Evolutionary conservation across 2,797 vertebrate species (phyloP), one percentile per base, ranked within the genome.

Genomic region (Bucorvus abyssinicus): DNA sequence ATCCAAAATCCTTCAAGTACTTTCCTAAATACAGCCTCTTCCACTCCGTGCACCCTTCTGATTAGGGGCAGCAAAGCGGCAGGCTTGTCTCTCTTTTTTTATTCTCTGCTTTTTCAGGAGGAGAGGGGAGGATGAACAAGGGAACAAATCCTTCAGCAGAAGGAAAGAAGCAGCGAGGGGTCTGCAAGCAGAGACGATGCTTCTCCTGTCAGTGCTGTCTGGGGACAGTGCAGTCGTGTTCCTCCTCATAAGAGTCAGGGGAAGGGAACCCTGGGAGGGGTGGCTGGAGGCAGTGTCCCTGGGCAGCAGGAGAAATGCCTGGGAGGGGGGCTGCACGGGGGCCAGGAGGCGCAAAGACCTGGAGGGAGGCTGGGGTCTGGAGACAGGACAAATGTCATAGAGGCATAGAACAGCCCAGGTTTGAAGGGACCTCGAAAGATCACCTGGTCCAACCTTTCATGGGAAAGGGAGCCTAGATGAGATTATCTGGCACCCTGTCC

Each of bases 321-420:
- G 0, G 5, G 44, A 27, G 14, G 3, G 8, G 17, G 3, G 3
- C 40, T 71, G 50, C n/a, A 26, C 2, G 21, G 50, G 12, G 19
- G 2, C 38, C 64, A 65, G 70, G 29, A 61, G 16, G 10, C n/a
- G 24, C 36, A 61, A 53, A 76, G 26, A 80, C 18, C 15, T 57
- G 49, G 52, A 75, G 32, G 12, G 49, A 85, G 23, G 29, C 40
- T 82, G 63, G 12, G 4, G 1, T 69, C 27, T 52, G 47, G 27
- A 68, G 38, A 10, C 0, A 5, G 23, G 20, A 36, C 0, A 3
- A 34, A 10, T 38, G 20, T 80, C 32, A 21, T 15, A 67, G 34
- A 40, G 69, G 27, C 18, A 42, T 10, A n/a, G 45, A 75, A 27
- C 11, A 67, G 30, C 30, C 45, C 24, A 36, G 30, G 36, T 8